Conservation (phyloP, 2,888 invertebrate genomes). For the Leptothorax acervorum region DNA sequence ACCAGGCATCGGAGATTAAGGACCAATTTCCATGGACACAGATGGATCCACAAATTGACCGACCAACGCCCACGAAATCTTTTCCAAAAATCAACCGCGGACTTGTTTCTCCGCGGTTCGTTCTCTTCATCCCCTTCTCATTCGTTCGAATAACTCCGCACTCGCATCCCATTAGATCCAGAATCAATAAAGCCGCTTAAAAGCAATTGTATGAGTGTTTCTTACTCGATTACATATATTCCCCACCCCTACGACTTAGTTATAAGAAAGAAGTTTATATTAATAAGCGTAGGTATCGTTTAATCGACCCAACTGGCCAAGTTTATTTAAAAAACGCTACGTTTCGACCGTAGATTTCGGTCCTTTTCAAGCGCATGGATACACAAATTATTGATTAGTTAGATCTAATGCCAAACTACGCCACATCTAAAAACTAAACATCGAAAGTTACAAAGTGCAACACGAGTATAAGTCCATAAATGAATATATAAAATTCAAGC, state of each 20-base stretch:
- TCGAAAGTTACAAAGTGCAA: no score
- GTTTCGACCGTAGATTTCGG: no score
- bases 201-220: conserved; percentile 51
- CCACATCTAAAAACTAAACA: no score
- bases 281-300: no score
- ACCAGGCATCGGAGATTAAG: conserved; percentile 27
- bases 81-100: neutral
- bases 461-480: no score
- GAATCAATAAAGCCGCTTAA: conserved; percentile 66
- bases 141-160: conserved; percentile 13
- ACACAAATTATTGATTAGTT: no score
- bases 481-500: no score
- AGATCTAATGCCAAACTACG: no score
- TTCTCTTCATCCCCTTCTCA: conserved; percentile 25
- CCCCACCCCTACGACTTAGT: neutral
- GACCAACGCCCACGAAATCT: conserved; percentile 6
- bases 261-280: neutral
- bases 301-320: no score
- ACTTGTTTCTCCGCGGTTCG: neutral
- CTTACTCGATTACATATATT: neutral
- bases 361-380: no score
- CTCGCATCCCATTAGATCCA: conserved; percentile 50
- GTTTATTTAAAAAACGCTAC: no score
- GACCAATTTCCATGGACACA: conserved; percentile 23
- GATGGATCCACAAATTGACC: neutral